These are phyloP conservation scores for Dolichoris vasculosae DNA, from an alignment of 1,140 invertebrate genomes.

Conservation along the genomic window DNA sequence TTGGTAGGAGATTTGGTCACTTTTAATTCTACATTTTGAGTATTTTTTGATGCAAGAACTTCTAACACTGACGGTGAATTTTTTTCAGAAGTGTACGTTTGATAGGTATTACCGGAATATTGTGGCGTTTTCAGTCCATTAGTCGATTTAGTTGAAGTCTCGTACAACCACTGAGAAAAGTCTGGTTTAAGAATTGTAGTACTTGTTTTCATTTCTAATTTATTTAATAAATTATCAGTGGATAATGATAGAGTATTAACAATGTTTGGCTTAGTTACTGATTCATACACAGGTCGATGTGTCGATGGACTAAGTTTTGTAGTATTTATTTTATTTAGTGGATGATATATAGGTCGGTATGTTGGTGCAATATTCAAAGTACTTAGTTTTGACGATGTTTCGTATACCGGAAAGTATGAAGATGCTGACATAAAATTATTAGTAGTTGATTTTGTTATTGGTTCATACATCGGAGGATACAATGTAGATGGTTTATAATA, in stretches of 20 bases:
- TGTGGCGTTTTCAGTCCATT: background rate
- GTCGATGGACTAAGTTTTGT: background rate
- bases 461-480: conserved; percentile 16
- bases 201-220: background rate
- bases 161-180: background rate
- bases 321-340: conserved; percentile 14
- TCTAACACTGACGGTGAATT: background rate
- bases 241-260: background rate
- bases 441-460: background rate
- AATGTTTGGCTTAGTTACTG: background rate
- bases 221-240: background rate
- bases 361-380: background rate
- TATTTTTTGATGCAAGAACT: background rate
- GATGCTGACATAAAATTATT: background rate
- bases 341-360: background rate
- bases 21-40: background rate
- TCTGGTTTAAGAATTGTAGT: background rate
- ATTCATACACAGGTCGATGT: background rate
- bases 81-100: background rate
- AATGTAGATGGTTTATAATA: conserved; percentile 13
- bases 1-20: background rate
- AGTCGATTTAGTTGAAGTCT: background rate
- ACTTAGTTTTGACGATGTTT: background rate
- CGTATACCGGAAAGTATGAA: background rate
- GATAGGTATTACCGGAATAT: background rate